phyloP scores from a whole-genome alignment of 1,140 invertebrate genomes.

The Solen grandis region DNA sequence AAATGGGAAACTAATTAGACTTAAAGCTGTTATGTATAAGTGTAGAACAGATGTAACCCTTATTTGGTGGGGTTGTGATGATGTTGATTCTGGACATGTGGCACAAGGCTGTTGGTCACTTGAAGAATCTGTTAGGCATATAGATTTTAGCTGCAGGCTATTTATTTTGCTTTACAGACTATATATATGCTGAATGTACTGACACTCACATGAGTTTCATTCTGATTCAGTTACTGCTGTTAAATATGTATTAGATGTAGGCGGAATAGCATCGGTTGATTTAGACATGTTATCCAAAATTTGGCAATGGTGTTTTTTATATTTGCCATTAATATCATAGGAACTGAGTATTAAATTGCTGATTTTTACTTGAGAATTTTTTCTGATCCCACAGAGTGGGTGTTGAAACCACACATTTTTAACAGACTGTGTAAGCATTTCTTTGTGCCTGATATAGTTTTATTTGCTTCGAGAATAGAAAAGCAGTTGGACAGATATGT shows the following conservation, averaged over 20 bases:
- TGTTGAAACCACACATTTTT: too few species aligned
- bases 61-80: too few species aligned
- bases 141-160: constrained; percentile 54
- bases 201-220: too few species aligned
- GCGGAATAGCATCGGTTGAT: not conserved
- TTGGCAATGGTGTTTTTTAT: constrained; percentile 55
- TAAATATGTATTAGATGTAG: constrained; percentile 41
- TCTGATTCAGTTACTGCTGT: constrained; percentile 55
- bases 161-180: constrained; percentile 26
- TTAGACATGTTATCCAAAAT: constrained; percentile 31
- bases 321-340: constrained; percentile 39
- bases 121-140: constrained; percentile 24
- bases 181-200: not conserved
- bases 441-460: constrained; percentile 21
- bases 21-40: not conserved
- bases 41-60: too few species aligned
- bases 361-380: constrained; percentile 48
- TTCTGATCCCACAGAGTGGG: too few species aligned
- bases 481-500: constrained; percentile 4
- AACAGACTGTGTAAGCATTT: too few species aligned
- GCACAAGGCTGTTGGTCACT: constrained; percentile 37
- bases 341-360: constrained; percentile 32
- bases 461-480: constrained; percentile 23
- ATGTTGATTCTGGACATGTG: too few species aligned
- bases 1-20: constrained; percentile 27